phyloP scores from a whole-genome alignment of 23 tunicate genomes.

The Clavelina lepadiformis region DNA sequence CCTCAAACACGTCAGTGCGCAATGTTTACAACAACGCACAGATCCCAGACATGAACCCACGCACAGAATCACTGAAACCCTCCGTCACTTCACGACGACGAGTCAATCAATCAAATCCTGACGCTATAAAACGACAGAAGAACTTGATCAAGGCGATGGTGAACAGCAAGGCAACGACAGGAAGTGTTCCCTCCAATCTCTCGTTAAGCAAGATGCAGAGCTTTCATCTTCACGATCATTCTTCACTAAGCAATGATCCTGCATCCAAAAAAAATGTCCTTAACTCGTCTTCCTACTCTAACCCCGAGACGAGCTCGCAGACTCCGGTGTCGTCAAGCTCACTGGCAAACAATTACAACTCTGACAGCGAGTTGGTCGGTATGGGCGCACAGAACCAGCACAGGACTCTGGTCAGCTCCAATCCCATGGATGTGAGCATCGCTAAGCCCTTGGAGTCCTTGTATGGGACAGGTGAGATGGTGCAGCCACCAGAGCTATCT shows the following conservation, averaged over 20 bases:
- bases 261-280: background rate
- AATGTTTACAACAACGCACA: constrained; percentile 25
- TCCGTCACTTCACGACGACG: background rate
- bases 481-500: too few relatives aligned
- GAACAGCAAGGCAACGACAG: constrained; percentile 10
- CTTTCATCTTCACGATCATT: constrained; percentile 5
- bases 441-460: background rate
- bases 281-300: constrained; percentile 6
- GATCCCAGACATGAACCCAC: constrained; percentile 1
- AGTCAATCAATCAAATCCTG: background rate
- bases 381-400: too few relatives aligned
- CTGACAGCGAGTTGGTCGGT: constrained; percentile 13
- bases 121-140: constrained; percentile 50
- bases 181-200: background rate
- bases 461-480: constrained; percentile 12
- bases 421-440: too few relatives aligned
- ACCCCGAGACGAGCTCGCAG: constrained; percentile 8
- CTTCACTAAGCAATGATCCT: background rate
- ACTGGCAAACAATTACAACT: constrained; percentile 4
- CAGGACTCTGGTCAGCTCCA: too few relatives aligned
- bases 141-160: constrained; percentile 55
- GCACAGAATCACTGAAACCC: background rate
- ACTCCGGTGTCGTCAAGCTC: background rate
- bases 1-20: background rate
- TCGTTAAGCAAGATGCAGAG: background rate